These are phyloP conservation scores for Amphilophus citrinellus DNA, from an alignment of 2,113 vertebrate genomes.

Conservation along the genomic window DNA sequence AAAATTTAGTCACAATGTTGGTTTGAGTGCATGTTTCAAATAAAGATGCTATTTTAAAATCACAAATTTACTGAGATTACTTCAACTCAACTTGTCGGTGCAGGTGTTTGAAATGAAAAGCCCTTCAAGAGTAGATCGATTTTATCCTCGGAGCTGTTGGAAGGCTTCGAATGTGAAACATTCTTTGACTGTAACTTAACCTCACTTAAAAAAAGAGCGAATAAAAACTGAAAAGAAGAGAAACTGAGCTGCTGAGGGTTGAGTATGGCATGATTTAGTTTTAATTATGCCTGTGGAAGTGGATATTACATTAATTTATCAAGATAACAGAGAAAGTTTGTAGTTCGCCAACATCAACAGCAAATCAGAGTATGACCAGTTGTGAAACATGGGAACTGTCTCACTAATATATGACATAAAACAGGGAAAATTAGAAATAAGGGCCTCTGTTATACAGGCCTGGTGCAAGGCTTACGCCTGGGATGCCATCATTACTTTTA, in stretches of 20 bases:
- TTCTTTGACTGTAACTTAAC: background rate
- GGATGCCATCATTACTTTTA: constrained; percentile 7
- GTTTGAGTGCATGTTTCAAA: background rate
- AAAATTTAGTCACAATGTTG: background rate
- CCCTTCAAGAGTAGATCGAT: background rate
- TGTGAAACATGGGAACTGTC: background rate
- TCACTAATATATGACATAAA: constrained; percentile 14
- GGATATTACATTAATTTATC: background rate
- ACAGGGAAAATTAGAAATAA: constrained; percentile 7
- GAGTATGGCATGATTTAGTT: background rate
- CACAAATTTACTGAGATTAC: background rate
- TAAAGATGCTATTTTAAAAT: background rate
- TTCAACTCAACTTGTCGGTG: background rate
- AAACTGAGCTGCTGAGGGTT: background rate
- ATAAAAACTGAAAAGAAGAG: background rate
- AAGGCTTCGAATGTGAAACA: background rate
- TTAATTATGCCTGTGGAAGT: constrained; percentile 3
- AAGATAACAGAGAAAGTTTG: background rate
- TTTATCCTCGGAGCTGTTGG: background rate
- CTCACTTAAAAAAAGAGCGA: background rate
- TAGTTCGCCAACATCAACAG: background rate
- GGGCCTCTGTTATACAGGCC: background rate
- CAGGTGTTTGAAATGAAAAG: background rate
- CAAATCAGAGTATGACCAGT: constrained; percentile 12
- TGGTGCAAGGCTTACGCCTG: background rate